Evolutionary conservation across 1,140 invertebrate genomes (phyloP).

Genomic region (Theocolax elegans): DNA sequence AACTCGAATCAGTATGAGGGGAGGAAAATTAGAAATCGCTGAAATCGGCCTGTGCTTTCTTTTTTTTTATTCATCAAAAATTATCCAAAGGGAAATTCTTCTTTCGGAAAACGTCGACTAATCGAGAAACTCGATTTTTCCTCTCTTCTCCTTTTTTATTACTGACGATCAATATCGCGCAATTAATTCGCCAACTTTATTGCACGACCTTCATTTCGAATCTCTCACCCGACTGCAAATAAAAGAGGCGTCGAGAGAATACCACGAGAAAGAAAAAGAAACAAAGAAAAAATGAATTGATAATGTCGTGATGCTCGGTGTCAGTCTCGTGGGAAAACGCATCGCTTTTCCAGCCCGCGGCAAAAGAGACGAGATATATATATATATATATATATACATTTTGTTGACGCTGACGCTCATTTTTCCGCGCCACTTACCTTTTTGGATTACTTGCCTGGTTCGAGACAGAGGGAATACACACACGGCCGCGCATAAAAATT

Average conservation of each 20-base stretch:
- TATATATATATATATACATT: neutral
- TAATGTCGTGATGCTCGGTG: neutral
- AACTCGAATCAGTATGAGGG: neutral
- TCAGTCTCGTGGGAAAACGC: neutral
- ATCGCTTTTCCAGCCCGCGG: neutral
- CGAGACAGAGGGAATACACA: too few species aligned
- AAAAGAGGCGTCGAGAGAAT: too few species aligned
- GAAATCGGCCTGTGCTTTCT: constrained; percentile 12
- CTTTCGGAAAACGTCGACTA: neutral
- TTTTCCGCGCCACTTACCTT: neutral
- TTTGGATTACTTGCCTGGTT: neutral
- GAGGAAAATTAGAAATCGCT: constrained; percentile 20
- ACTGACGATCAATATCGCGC: neutral
- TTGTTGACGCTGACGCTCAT: constrained; percentile 3
- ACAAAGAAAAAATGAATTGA: constrained; percentile 8
- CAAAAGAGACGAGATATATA: neutral
- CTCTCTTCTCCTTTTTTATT: neutral
- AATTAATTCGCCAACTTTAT: constrained; percentile 26
- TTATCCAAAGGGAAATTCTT: neutral
- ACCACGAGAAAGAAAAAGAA: neutral
- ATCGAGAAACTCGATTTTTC: neutral
- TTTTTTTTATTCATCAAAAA: neutral
- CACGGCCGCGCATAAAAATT: too few species aligned
- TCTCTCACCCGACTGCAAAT: too few species aligned
- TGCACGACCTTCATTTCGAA: too few species aligned